Conservation (phyloP, 2,113 vertebrate species). For the Crotalus horridus region DNA sequence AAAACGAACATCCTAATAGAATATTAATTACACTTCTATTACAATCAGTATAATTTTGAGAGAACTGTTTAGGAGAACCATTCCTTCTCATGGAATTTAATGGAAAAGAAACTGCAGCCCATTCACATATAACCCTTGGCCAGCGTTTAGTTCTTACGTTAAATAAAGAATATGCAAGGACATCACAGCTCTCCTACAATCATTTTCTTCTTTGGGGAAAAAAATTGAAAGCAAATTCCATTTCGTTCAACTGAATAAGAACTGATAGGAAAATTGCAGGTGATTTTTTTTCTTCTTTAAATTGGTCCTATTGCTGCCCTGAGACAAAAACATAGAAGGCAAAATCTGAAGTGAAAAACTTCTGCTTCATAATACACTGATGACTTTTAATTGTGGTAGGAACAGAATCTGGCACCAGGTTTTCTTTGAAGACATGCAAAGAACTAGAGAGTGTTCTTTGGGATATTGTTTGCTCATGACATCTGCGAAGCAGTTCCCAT, state of each 20-base stretch:
- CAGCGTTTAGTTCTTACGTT: background rate
- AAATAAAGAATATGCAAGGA: background rate
- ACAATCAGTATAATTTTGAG: background rate
- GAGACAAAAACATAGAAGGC: rapidly evolving
- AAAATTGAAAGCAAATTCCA: background rate
- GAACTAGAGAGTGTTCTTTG: background rate
- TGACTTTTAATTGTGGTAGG: background rate
- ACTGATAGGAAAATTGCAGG: background rate
- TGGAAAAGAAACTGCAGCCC: background rate
- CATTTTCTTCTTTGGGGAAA: background rate
- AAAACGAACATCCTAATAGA: background rate
- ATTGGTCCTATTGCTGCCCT: background rate
- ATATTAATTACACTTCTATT: background rate
- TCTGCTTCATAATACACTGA: background rate
- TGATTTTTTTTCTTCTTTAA: background rate
- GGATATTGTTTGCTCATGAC: conserved; percentile 7
- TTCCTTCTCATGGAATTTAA: background rate
- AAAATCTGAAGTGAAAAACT: background rate
- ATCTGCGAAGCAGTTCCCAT: background rate
- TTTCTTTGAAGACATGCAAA: background rate
- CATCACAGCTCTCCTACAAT: background rate
- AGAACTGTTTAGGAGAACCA: background rate
- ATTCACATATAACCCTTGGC: background rate
- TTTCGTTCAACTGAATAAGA: background rate
- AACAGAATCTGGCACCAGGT: background rate